These are phyloP conservation scores for Drosophila subobscura DNA, from an alignment of 1,140 invertebrate genomes.

Conservation along the genomic window DNA sequence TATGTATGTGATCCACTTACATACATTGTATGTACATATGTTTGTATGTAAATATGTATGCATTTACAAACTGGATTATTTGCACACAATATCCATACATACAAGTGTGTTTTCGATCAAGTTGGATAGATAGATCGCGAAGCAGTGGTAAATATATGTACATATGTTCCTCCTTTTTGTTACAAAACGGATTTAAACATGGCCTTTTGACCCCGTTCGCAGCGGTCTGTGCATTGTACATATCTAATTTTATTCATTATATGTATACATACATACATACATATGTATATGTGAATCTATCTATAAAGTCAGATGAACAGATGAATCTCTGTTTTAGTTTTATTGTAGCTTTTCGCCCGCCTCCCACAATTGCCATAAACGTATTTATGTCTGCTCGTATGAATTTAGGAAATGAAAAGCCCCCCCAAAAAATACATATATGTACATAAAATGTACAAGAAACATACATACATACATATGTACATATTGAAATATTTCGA, in stretches of 20 bases:
- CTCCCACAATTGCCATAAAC: too few relatives aligned
- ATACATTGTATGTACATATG: neutral
- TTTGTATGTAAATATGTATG: neutral
- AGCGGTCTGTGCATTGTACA: too few relatives aligned
- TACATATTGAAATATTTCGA: neutral
- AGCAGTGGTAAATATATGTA: neutral
- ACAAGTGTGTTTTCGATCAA: neutral
- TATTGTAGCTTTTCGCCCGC: too few relatives aligned
- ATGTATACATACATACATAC: too few relatives aligned
- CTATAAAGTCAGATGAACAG: too few relatives aligned
- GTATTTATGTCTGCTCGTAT: too few relatives aligned
- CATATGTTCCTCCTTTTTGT: neutral
- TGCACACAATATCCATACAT: conserved; percentile 10
- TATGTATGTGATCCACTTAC: conserved; percentile 12
- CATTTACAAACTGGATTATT: conserved; percentile 22
- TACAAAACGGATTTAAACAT: conserved; percentile 3
- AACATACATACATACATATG: too few relatives aligned
- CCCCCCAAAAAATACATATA: neutral
- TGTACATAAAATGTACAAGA: too few relatives aligned
- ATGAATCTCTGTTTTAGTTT: too few relatives aligned
- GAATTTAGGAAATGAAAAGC: too few relatives aligned
- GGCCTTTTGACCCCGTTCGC: conserved; percentile 6
- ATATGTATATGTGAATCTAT: too few relatives aligned
- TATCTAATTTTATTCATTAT: too few relatives aligned
- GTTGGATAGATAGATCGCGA: conserved; percentile 15